Percentiles rank a stretch among this genome's conserved stretches.
phyloP scores from a whole-genome alignment of 1,140 invertebrate species.

The Trichogramma pretiosum region DNA sequence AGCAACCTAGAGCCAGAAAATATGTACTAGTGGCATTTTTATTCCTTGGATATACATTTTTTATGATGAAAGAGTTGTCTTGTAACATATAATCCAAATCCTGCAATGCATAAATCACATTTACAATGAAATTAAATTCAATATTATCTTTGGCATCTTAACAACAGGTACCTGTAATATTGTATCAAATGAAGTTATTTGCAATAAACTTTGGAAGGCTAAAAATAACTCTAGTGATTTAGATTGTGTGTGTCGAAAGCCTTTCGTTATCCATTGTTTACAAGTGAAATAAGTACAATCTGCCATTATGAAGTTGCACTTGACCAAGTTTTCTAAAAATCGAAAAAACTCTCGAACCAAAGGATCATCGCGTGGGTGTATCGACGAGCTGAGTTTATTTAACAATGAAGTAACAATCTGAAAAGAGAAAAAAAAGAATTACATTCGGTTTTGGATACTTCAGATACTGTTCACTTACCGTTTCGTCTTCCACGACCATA shows the following conservation, averaged over 20 bases:
- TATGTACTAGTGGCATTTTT: conserved; percentile 30
- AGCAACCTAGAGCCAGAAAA: conserved; percentile 29
- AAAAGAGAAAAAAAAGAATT: too few species aligned
- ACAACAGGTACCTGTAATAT: conserved; percentile 26
- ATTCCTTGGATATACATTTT: conserved; percentile 21
- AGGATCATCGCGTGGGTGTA: conserved; percentile 34
- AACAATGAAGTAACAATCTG: conserved; percentile 39
- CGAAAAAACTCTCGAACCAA: conserved; percentile 40
- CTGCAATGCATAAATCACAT: conserved; percentile 27
- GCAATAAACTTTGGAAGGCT: conserved; percentile 29
- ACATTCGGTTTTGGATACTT: too few species aligned
- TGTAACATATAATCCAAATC: conserved; percentile 28
- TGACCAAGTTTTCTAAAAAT: conserved; percentile 38
- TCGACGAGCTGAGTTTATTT: conserved; percentile 37
- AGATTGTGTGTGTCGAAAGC: conserved; percentile 26
- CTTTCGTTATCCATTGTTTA: conserved; percentile 38
- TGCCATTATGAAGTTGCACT: conserved; percentile 31
- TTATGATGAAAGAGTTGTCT: conserved; percentile 24
- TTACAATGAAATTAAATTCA: conserved; percentile 14
- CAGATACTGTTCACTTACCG: too few species aligned
- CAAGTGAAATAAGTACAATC: conserved; percentile 32
- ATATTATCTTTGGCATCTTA: too few species aligned
- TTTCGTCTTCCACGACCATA: conserved; percentile 29
- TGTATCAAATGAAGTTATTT: conserved; percentile 23
- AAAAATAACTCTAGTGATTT: conserved; percentile 24